Percentiles rank a stretch among this genome's conserved stretches.
phyloP scores from a whole-genome alignment of 2,113 vertebrate genomes.

The Ceyx cyanopectus region DNA sequence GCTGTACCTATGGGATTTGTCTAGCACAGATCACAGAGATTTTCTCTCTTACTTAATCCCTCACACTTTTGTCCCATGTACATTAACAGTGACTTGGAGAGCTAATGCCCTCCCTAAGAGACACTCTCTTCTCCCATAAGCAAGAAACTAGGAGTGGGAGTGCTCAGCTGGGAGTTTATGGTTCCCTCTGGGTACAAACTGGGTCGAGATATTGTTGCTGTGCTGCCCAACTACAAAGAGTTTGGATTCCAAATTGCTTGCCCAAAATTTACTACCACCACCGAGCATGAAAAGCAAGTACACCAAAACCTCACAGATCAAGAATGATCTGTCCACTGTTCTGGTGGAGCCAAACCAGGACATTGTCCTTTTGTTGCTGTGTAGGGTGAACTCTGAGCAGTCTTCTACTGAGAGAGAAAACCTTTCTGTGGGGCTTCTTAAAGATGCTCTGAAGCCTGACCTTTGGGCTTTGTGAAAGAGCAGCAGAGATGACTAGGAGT shows the following conservation, averaged over 20 bases:
- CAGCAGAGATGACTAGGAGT: neutral
- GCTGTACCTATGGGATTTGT: neutral
- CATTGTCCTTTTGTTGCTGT: neutral
- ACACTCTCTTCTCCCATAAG: neutral
- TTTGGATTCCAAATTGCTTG: neutral
- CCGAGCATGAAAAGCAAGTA: neutral
- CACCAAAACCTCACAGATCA: neutral
- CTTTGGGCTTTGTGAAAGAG: neutral
- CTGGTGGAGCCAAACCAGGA: neutral
- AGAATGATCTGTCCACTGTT: neutral
- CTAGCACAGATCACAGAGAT: neutral
- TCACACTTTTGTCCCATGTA: neutral
- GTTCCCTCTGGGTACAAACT: conserved; percentile 27
- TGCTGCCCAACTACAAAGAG: neutral
- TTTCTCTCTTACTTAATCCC: neutral
- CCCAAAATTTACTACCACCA: neutral
- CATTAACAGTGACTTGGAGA: neutral
- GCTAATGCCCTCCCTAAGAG: neutral
- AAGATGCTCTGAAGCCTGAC: neutral
- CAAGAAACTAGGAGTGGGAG: neutral
- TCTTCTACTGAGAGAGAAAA: neutral
- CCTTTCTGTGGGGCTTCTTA: neutral
- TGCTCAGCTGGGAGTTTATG: neutral
- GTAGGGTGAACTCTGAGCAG: neutral
- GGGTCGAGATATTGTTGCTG: neutral